phyloP scores from a whole-genome alignment of 35 echinoderm and acorn worm species.

The Ophioderma brevispina region DNA sequence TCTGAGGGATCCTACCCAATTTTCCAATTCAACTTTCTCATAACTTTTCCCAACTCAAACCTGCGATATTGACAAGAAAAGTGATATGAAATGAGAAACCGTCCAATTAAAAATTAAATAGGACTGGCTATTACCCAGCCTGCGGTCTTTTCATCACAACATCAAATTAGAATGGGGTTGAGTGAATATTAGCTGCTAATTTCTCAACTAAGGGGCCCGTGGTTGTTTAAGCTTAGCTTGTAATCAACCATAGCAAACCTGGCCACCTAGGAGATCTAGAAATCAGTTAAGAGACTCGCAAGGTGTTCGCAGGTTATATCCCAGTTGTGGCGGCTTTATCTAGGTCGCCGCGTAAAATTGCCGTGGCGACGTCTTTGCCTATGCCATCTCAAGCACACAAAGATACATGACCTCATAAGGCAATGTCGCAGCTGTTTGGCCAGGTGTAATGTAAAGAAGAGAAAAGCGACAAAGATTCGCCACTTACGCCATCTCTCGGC shows the following conservation, averaged over 20 bases:
- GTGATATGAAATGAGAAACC: conserved; percentile 53
- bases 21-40: conserved; percentile 60
- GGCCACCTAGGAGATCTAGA: not conserved
- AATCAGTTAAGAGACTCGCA: conserved; percentile 13
- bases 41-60: conserved; percentile 27
- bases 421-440: not conserved
- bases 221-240: conserved; percentile 3
- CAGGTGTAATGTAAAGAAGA: not conserved
- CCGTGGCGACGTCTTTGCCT: not conserved
- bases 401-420: not conserved
- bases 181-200: conserved; percentile 56
- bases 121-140: conserved; percentile 39
- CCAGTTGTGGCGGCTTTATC: not conserved
- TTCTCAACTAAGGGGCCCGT: conserved; percentile 30
- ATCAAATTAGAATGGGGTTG: conserved; percentile 53
- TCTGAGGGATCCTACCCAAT: conserved; percentile 28
- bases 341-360: not conserved
- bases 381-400: not conserved
- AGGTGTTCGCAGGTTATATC: not conserved
- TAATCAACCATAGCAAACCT: not conserved
- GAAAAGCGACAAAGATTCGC: not conserved
- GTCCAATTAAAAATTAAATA: conserved; percentile 75
- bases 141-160: conserved; percentile 36
- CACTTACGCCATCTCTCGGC: not conserved
- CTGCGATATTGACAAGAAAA: conserved; percentile 44